Evolutionary conservation across 1,140 invertebrate species (phyloP).

Genomic region (Branchinecta lindahli): DNA sequence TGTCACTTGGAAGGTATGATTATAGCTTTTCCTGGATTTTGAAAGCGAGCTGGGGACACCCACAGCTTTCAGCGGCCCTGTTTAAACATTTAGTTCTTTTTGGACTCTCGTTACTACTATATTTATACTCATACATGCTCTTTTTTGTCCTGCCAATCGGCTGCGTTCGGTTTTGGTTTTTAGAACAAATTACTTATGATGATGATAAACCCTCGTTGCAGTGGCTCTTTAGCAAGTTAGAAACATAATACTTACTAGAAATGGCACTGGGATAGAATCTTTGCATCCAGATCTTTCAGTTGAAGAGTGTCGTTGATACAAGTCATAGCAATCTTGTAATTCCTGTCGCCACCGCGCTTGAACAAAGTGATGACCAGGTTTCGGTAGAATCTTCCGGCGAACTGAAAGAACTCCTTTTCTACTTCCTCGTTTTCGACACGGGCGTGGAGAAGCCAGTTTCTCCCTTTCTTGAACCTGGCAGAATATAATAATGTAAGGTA

Average conservation of each 20-base stretch:
- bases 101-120: too few relatives aligned
- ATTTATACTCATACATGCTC: too few relatives aligned
- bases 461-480: background rate
- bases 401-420: background rate
- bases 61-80: too few relatives aligned
- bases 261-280: background rate
- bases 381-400: background rate
- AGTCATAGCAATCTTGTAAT: background rate
- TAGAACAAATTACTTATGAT: too few relatives aligned
- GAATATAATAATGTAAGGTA: too few relatives aligned
- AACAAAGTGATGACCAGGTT: background rate
- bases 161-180: too few relatives aligned
- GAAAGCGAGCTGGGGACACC: too few relatives aligned
- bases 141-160: too few relatives aligned
- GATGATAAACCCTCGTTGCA: too few relatives aligned
- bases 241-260: slow-evolving; percentile 5
- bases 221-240: background rate
- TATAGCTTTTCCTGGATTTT: too few relatives aligned
- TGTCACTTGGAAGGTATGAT: too few relatives aligned
- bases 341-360: background rate
- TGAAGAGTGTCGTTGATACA: background rate
- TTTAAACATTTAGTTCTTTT: too few relatives aligned
- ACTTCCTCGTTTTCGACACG: background rate
- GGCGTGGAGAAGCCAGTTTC: background rate
- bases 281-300: background rate